phyloP scores from a whole-genome alignment of 2,888 invertebrate genomes.

The Latrodectus elegans region DNA sequence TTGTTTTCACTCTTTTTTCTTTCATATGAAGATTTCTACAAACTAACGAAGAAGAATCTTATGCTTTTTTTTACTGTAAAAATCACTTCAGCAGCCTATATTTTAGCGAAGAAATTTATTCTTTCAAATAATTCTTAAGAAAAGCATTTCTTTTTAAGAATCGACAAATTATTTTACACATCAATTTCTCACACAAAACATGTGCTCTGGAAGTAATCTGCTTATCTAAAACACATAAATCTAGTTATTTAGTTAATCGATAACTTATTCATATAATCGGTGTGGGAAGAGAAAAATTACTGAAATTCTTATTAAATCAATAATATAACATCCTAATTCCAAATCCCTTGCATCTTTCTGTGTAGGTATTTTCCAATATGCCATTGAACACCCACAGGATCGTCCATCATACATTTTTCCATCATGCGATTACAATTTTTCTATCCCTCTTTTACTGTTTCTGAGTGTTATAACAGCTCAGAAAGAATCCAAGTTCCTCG shows the following conservation, averaged over 20 bases:
- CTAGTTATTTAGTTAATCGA: background rate
- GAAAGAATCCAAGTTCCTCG: background rate
- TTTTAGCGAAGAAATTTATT: too few species aligned
- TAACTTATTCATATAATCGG: background rate
- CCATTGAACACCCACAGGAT: background rate
- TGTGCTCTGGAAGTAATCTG: background rate
- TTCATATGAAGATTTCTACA: too few species aligned
- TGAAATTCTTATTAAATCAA: background rate
- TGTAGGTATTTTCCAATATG: background rate
- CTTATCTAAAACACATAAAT: conserved; percentile 3
- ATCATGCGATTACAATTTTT: background rate
- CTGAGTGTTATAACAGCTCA: background rate
- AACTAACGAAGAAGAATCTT: too few species aligned
- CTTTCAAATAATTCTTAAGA: too few species aligned
- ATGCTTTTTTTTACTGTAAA: too few species aligned
- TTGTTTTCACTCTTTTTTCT: too few species aligned
- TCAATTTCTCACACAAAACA: too few species aligned
- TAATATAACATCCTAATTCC: background rate
- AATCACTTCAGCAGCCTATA: too few species aligned
- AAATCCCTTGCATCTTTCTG: background rate
- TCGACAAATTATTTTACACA: too few species aligned
- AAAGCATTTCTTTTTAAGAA: too few species aligned
- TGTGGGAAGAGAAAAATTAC: background rate
- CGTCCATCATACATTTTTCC: conserved; percentile 5
- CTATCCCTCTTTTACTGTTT: background rate